A percentile compares a stretch with the other conserved stretches of the same genome.
phyloP scores from a whole-genome alignment of 2,888 invertebrate genomes.

The Xestia c-nigrum region DNA sequence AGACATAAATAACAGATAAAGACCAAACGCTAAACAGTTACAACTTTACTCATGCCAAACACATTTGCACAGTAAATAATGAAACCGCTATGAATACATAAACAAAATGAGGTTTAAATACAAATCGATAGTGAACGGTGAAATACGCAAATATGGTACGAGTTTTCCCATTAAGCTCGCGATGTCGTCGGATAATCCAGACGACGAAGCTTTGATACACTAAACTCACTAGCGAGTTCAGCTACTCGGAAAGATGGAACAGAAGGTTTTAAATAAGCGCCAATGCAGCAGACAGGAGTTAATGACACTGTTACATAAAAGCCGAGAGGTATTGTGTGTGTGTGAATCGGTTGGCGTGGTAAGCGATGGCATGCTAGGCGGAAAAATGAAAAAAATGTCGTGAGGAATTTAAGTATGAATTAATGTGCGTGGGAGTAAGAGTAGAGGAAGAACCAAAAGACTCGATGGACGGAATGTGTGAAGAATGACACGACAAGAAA shows the following conservation, averaged over 20 bases:
- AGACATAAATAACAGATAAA: constrained; percentile 15
- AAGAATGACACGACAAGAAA: too few species aligned
- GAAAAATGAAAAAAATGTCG: too few species aligned
- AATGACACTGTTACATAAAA: neutral
- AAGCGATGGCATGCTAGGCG: too few species aligned
- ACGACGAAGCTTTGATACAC: constrained; percentile 64
- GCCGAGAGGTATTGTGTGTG: too few species aligned
- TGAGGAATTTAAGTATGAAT: too few species aligned
- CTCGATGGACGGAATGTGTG: too few species aligned
- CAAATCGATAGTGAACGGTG: constrained; percentile 50
- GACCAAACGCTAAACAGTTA: constrained; percentile 31
- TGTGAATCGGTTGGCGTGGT: too few species aligned
- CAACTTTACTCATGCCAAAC: constrained; percentile 28
- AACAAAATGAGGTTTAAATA: constrained; percentile 49
- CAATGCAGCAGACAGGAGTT: neutral
- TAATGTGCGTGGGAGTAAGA: too few species aligned
- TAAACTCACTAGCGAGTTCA: constrained; percentile 54
- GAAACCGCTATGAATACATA: constrained; percentile 40
- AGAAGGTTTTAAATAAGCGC: constrained; percentile 12
- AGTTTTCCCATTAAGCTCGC: constrained; percentile 70
- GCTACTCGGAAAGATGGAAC: constrained; percentile 3
- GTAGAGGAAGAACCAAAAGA: too few species aligned
- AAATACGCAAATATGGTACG: constrained; percentile 56
- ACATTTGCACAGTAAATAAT: constrained; percentile 40
- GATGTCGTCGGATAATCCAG: constrained; percentile 71